These are phyloP conservation scores for Hypocryptadius cinnamomeus DNA, from an alignment of 2,113 vertebrate genomes.

Conservation along the genomic window DNA sequence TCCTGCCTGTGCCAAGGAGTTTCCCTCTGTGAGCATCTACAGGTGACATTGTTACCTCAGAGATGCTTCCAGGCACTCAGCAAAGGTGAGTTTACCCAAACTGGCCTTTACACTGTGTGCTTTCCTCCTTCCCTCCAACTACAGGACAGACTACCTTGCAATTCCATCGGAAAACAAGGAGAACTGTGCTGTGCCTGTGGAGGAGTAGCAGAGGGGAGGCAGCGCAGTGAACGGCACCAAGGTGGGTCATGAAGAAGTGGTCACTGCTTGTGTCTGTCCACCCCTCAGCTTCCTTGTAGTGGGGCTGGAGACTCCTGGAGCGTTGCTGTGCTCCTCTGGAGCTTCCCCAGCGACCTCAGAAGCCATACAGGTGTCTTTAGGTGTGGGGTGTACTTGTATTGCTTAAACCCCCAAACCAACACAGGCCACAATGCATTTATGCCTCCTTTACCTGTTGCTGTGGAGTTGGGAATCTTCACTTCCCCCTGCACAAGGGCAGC, in stretches of 20 bases:
- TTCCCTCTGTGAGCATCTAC: background rate
- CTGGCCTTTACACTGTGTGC: background rate
- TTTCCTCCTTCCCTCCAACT: slow-evolving; percentile 39
- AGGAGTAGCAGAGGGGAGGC: slow-evolving; percentile 74
- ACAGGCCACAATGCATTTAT: background rate
- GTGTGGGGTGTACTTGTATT: too few species aligned
- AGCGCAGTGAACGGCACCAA: background rate
- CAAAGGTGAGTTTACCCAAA: background rate
- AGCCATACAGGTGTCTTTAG: background rate
- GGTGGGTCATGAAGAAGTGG: background rate
- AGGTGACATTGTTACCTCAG: background rate
- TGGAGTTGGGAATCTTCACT: background rate
- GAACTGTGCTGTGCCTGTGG: slow-evolving; percentile 80
- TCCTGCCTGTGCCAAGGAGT: background rate
- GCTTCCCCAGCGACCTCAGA: background rate
- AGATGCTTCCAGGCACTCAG: background rate
- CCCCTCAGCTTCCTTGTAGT: background rate
- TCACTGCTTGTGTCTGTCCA: background rate
- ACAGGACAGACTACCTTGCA: slow-evolving; percentile 93
- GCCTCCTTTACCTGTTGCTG: background rate
- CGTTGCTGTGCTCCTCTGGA: background rate
- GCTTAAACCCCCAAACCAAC: background rate
- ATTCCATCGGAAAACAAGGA: slow-evolving; percentile 95
- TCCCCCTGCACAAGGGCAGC: background rate
- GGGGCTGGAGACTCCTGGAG: background rate